Evolutionary conservation across 2,888 invertebrate genomes (phyloP).

Genomic region (Troides oblongomaculatus): DNA sequence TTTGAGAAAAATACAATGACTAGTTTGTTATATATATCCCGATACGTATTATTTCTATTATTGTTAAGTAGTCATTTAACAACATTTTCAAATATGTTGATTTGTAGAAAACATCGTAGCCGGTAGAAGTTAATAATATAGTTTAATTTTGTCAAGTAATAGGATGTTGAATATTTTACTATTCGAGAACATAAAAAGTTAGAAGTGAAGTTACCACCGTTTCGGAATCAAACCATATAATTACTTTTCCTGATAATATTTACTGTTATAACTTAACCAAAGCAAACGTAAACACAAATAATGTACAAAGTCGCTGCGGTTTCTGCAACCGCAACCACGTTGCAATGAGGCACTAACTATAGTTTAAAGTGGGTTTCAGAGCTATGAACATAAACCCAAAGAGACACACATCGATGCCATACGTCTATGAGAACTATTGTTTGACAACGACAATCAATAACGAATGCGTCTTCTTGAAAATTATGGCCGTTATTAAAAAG

Average conservation of each 20-base stretch:
- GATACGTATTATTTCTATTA: too few relatives aligned
- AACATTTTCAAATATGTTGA: too few relatives aligned
- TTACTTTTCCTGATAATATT: conserved; percentile 1
- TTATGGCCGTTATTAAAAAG: conserved; percentile 30
- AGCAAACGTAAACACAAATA: conserved; percentile 8
- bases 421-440: conserved; percentile 37
- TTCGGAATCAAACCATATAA: neutral
- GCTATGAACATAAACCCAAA: conserved; percentile 20
- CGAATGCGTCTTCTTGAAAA: conserved; percentile 30
- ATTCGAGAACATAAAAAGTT: neutral
- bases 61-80: too few relatives aligned
- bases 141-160: neutral
- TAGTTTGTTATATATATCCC: too few relatives aligned
- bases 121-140: too few relatives aligned
- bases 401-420: conserved; percentile 31
- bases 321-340: conserved; percentile 21
- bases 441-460: conserved; percentile 42
- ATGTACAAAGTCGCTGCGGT: conserved; percentile 11
- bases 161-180: neutral
- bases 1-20: too few relatives aligned
- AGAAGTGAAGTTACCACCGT: neutral
- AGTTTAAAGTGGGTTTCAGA: conserved; percentile 27
- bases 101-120: too few relatives aligned
- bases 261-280: conserved; percentile 2
- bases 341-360: conserved; percentile 23